Base-by-base conservation (phyloP, 1,140 invertebrate genomes). In the Formica exsecta region DNA sequence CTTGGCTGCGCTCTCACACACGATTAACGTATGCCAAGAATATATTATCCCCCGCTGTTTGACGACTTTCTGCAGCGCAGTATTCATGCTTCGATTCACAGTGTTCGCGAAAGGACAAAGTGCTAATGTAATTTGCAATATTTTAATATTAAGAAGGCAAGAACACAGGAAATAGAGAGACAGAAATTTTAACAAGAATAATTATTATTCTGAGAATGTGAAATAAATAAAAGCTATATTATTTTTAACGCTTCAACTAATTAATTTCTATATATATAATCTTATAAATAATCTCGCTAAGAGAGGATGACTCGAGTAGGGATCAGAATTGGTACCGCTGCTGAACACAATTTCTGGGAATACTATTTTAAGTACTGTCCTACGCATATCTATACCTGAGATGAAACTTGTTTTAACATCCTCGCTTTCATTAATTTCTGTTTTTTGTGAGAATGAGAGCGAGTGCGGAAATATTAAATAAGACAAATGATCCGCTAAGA, bases 1-100 rank as follows among this genome's bases (percentile, higher is more conserved):
- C 79, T 80, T 71, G 66, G 87, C 83, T 76, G 48, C 62, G 51
- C 38, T 64, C 7, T 48, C 7, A 68, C 68, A 41, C 59, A 62
- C 54, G 68, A 90, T 90, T 87, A 77, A 84, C 68, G 61, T 70
- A 66, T 89, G 88, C 88, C 88, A 89, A 86, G 29, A 64, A 36
- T 44, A 32, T 11, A 41, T 19, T 9, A 29, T 70, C 41, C 3
- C 22, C 79, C 13, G 68, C 68, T 83, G 68, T 61, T 83, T 61
- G 54, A 83, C 68, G 79, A 61, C 54, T 61, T 81, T 54, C 77
- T n/a, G 54, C 19, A 22, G 29, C 66, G 66, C 19, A 61, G 79
- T 44, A 6, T 73, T 81, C 11, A 73, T 66, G 68, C 38, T 73
- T 73, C 54, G 68, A 36, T 74, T 83, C 54, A 13, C 54, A 22